These are phyloP conservation scores for Nineta flava DNA, from an alignment of 2,888 invertebrate species.

Conservation along the genomic window DNA sequence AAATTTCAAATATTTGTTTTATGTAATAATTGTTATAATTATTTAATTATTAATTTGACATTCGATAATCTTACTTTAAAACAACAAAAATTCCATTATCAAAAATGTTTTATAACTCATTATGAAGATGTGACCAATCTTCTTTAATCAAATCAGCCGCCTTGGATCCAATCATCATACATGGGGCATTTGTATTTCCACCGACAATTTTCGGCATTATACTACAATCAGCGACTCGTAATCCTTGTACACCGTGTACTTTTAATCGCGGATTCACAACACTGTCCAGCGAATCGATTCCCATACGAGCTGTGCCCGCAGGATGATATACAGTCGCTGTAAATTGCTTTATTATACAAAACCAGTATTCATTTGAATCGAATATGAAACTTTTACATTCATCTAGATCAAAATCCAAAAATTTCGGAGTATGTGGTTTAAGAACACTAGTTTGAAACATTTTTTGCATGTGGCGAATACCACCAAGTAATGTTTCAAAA, in stretches of 20 bases:
- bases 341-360: slow-evolving; percentile 65
- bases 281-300: slow-evolving; percentile 50
- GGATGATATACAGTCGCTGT: slow-evolving; percentile 75
- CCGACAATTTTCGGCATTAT: slow-evolving; percentile 84
- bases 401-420: no score
- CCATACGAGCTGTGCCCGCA: slow-evolving; percentile 76
- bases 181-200: slow-evolving; percentile 80
- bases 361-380: slow-evolving; percentile 74
- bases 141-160: slow-evolving; percentile 79
- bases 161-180: slow-evolving; percentile 83
- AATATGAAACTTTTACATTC: no score
- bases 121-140: slow-evolving; percentile 31
- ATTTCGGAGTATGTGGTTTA: no score
- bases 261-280: slow-evolving; percentile 64
- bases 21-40: no score
- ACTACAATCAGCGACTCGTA: slow-evolving; percentile 70
- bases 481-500: slow-evolving; percentile 36
- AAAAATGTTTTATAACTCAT: no score
- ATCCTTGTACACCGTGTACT: slow-evolving; percentile 60
- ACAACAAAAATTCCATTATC: no score
- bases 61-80: no score
- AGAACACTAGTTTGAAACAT: slow-evolving; percentile 20
- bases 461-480: slow-evolving; percentile 39
- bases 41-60: no score
- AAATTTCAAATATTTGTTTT: no score